Evolutionary conservation across 2,888 invertebrate genomes (phyloP), one percentile per base, ranked within the genome.

Genomic region (Dynastes maya): DNA sequence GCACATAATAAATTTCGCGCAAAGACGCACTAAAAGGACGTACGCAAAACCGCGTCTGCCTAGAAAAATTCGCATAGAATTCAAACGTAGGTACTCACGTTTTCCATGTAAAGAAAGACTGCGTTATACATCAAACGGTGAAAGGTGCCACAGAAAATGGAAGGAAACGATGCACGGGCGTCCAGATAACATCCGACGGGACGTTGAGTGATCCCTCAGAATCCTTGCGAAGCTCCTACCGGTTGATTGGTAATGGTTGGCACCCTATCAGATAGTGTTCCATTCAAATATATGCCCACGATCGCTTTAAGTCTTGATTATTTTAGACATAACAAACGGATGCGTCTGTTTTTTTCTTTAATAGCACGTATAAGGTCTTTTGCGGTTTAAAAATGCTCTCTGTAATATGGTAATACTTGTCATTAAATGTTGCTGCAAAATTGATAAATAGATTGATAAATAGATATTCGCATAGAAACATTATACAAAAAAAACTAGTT

Each of bases 61-160:
- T 74, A 74, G 72, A 74, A 74, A 72, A 74, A 74, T 45, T 61
- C 72, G 72, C 78, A 77, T 80, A 71, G 80, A 82, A 82, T 82
- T 80, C 80, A 80, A 81, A 80, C 80, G 78, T 76, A 16, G 55
- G 16, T 58, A 80, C 78, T 82, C 82, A 82, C 82, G 82, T 78
- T 82, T 82, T 81, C 84, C 84, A 85, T 85, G 87, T 85, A 86
- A 79, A 75, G 84, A 80, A 80, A 83, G 82, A 82, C 84, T 82
- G 82, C 83, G 84, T 85, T 85, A 84, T 86, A 84, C 84, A 86
- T 87, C 86, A 86, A 72, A 79, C 81, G 81, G 84, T 86, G 86
- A 87, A 86, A 86, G 87, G 86, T 86, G 85, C 83, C 86, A 85
- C 85, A 85, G 85, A 86, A 86, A 86, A 86, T 85, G 72, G 85